Evolutionary conservation across 2,797 vertebrate genomes (phyloP), one percentile per base, ranked within the genome.

Genomic region (Austrolebias charrua): DNA sequence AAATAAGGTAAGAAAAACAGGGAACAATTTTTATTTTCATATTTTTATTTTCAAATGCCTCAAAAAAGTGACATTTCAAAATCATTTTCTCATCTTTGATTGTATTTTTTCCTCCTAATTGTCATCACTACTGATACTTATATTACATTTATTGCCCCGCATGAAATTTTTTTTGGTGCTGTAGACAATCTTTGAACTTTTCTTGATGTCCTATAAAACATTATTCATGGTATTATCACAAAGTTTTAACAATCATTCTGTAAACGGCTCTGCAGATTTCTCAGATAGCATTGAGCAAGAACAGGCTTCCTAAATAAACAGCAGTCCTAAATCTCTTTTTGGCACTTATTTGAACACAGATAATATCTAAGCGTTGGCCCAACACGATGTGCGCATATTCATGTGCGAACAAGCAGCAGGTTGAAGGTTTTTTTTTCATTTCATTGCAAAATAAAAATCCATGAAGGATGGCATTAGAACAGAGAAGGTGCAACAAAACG

Each of bases 231-330:
- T n/a, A 28, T 29, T 24, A 0, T 14, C 6, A 0, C 13, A 7
- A 5, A 52, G n/a, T 56, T 19, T 11, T 35, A 51, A 59, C 0
- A 18, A 59, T 43, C 1, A 46, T 6, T 15, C 8, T 13, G 20
- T 1, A 24, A 8, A 48, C 16, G 4, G 29, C 6, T 9, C 14
- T 13, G 12, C 6, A 5, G 31, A 11, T 57, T 54, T 18, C 28
- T 40, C 31, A 63, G 12, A n/a, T 13, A 9, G 40, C 50, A 66
- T 60, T 82, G 74, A 73, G 75, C 52, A 84, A 79, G 50, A 81
- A 13, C 50, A 15, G 1, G 31, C 11, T 57, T 55, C 14, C 10
- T 66, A 72, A 28, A 63, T 85, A 72, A 82, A 84, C 81, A 71
- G 14, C 66, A 63, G 71, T 74, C 79, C 18, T 4, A 45, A 63